Evolutionary conservation across 2,113 vertebrate species (phyloP), one percentile per base, ranked within the genome.

Genomic region (Phyllostomus hastatus): DNA sequence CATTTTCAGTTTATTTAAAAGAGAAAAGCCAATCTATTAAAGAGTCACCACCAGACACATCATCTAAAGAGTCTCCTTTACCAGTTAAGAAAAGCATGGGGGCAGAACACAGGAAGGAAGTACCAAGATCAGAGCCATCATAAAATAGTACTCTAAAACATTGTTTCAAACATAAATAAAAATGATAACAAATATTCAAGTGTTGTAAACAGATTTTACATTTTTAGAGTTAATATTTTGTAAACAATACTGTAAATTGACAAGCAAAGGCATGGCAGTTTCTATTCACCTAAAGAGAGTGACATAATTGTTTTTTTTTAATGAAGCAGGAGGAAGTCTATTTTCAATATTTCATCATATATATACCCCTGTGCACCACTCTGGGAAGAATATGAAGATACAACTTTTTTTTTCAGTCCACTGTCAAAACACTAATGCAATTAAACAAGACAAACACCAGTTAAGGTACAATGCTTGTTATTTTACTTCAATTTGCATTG

Each of bases 111-210:
- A 61, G 35, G 85, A 97, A 94, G 88, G 73, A 98, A 98, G 95
- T 98, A 96, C 82, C 88, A 98, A 96, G 96, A 97, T 98, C 96
- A 98, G 96, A 98, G 70, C 3, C 10, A 92, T 89, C 41, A 95
- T 66, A 64, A 82, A 92, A 94, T 5, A 83, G 20, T 38, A 33
- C 10, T 64, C 26, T 75, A 35, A 43, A 79, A 52, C 3, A 35
- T 66, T 93, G 7, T 66, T 90, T 69, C 46, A 64, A 87, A 92
- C 80, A 50, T 14, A 28, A 73, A 61, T 7, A 46, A 59, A 79
- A 78, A 72, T 20, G 5, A 83, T 10, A 50, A 41, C 19, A 75
- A 76, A 85, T 10, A 88, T 10, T 83, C 67, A 76, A 19, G 38
- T 80, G 10, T 54, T 93, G 80, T 70, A 43, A 75, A 57, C 22